Evolutionary conservation across 1,140 invertebrate genomes (phyloP).

Genomic region (Ips nitidus): DNA sequence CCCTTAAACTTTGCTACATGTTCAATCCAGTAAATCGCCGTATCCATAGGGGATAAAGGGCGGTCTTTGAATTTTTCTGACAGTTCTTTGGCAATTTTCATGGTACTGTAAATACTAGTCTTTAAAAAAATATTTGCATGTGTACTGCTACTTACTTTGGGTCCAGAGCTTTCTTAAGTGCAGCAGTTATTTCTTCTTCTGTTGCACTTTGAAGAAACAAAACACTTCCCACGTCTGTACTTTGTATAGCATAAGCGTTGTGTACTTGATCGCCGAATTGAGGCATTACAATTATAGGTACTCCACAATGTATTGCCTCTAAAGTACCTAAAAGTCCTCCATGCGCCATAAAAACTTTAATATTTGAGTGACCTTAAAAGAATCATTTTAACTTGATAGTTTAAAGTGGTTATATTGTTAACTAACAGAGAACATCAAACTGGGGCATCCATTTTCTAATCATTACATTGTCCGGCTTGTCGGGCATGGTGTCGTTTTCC

Average conservation of each 20-base stretch:
- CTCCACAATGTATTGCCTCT: slow-evolving; percentile 72
- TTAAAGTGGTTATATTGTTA: not conserved
- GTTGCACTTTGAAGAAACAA: slow-evolving; percentile 59
- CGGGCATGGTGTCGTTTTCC: slow-evolving; percentile 60
- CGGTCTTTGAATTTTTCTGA: slow-evolving; percentile 60
- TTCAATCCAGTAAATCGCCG: slow-evolving; percentile 64
- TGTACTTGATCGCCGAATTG: slow-evolving; percentile 68
- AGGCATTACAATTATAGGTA: slow-evolving; percentile 73
- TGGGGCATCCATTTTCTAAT: slow-evolving; percentile 70
- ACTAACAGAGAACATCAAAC: slow-evolving; percentile 66
- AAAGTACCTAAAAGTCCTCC: slow-evolving; percentile 72
- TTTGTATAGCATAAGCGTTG: slow-evolving; percentile 60
- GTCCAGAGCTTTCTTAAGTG: slow-evolving; percentile 60
- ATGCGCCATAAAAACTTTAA: slow-evolving; percentile 71
- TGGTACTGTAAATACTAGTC: not conserved
- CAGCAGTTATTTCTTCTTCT: slow-evolving; percentile 59
- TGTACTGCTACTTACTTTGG: slow-evolving; percentile 31
- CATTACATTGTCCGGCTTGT: slow-evolving; percentile 66
- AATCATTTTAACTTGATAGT: slow-evolving; percentile 5
- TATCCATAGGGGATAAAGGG: slow-evolving; percentile 57
- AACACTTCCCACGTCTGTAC: slow-evolving; percentile 61
- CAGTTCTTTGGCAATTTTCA: slow-evolving; percentile 53
- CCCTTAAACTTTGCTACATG: slow-evolving; percentile 63
- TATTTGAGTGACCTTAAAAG: slow-evolving; percentile 65
- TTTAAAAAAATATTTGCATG: not conserved